phyloP scores from a whole-genome alignment of 2,888 invertebrate species.

The Cantharis flavilabris region DNA sequence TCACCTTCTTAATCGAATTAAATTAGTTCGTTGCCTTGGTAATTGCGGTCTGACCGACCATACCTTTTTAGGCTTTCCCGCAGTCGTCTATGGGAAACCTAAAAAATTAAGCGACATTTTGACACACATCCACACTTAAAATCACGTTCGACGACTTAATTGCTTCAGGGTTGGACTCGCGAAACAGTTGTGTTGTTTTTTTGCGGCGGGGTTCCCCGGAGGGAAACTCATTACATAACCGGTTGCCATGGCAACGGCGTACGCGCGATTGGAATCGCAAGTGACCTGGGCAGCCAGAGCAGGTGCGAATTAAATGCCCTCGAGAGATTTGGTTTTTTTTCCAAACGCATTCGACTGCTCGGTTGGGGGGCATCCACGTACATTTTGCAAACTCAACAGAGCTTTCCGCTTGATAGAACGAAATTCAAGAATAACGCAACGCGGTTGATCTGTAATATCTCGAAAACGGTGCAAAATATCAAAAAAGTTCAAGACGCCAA shows the following conservation, averaged over 20 bases:
- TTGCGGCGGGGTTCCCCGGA: not conserved
- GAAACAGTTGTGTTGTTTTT: not conserved
- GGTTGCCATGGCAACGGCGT: not conserved
- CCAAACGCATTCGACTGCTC: not conserved
- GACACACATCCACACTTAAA: not conserved
- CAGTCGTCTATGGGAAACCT: not conserved
- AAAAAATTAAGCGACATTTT: not conserved
- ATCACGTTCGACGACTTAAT: not conserved
- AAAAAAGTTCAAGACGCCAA: too few species aligned
- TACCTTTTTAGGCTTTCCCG: not conserved
- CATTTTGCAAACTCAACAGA: too few species aligned
- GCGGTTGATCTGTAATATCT: too few species aligned
- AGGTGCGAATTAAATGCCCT: not conserved
- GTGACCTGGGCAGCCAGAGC: not conserved
- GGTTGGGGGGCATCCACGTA: not conserved
- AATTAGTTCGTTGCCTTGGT: not conserved
- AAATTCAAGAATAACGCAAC: too few species aligned
- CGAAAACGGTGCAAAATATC: too few species aligned
- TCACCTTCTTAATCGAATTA: not conserved
- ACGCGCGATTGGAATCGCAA: not conserved
- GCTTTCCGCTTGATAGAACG: too few species aligned
- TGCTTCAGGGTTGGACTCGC: not conserved
- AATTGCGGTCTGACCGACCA: not conserved
- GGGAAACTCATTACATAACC: not conserved
- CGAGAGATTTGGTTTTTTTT: not conserved